Percentiles rank a stretch among this genome's conserved stretches.
Evolutionary conservation across 2,888 invertebrate species (phyloP).

Genomic region (Aquatica leii): DNA sequence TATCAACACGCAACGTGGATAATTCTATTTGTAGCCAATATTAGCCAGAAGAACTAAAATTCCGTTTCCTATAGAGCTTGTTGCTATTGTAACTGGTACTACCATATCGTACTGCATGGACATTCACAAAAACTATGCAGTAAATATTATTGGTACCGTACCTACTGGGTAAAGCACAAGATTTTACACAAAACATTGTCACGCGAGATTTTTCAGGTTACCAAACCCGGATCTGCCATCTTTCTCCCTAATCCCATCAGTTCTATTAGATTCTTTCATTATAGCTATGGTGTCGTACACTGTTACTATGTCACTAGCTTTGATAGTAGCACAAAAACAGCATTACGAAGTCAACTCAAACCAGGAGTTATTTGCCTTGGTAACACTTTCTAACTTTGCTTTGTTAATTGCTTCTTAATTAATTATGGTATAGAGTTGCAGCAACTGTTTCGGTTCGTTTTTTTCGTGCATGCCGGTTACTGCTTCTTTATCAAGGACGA

Average conservation of each 20-base stretch:
- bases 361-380: conserved; percentile 78
- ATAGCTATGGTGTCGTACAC: conserved; percentile 82
- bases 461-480: conserved; percentile 77
- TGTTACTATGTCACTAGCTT: conserved; percentile 81
- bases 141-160: conserved; percentile 77
- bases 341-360: conserved; percentile 80
- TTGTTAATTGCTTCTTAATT: too few relatives aligned
- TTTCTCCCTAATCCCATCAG: conserved; percentile 66
- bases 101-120: conserved; percentile 69
- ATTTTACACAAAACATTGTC: not conserved
- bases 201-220: conserved; percentile 62
- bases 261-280: conserved; percentile 72
- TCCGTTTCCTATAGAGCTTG: conserved; percentile 85
- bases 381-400: conserved; percentile 52
- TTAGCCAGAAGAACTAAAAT: conserved; percentile 71
- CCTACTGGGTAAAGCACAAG: conserved; percentile 77
- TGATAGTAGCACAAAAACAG: conserved; percentile 78
- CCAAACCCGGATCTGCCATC: conserved; percentile 71
- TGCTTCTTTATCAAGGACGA: conserved; percentile 76
- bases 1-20: too few relatives aligned
- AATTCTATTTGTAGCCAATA: conserved; percentile 63
- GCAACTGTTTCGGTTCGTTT: conserved; percentile 79
- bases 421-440: conserved; percentile 74
- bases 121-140: conserved; percentile 66
- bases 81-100: conserved; percentile 79